Conservation (phyloP, 2,113 vertebrate genomes). For the Miniopterus natalensis region DNA sequence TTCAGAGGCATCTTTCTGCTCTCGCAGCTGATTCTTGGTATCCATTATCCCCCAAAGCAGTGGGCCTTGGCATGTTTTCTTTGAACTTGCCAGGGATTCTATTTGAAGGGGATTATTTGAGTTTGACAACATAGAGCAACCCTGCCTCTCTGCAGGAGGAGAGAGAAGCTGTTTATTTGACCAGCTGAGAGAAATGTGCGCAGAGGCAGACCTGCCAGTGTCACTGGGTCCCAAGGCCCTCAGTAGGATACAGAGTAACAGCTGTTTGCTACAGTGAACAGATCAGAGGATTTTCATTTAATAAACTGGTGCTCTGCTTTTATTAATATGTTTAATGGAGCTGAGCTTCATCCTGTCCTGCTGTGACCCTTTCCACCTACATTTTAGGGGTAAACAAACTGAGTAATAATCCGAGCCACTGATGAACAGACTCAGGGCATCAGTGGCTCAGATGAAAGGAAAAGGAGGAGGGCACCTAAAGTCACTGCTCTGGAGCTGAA, state of each 20-base stretch:
- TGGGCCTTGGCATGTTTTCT: slow-evolving; percentile 64
- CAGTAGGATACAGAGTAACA: slow-evolving; percentile 69
- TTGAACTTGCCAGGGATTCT: slow-evolving; percentile 79
- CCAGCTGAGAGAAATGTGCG: slow-evolving; percentile 77
- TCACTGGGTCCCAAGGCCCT: slow-evolving; percentile 69
- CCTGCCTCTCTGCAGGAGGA: slow-evolving; percentile 65
- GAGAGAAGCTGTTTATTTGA: slow-evolving; percentile 80
- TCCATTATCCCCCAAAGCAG: slow-evolving; percentile 27
- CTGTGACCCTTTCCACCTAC: background rate
- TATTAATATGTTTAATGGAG: slow-evolving; percentile 74
- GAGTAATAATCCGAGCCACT: background rate
- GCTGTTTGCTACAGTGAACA: slow-evolving; percentile 80
- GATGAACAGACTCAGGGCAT: background rate
- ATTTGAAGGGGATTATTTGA: slow-evolving; percentile 82
- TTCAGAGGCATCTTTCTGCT: slow-evolving; percentile 57
- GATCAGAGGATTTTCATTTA: slow-evolving; percentile 78
- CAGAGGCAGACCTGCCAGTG: slow-evolving; percentile 68
- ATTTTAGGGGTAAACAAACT: slow-evolving; percentile 7
- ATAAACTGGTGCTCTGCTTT: slow-evolving; percentile 72
- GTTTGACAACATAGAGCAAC: slow-evolving; percentile 71
- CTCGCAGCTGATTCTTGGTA: background rate
- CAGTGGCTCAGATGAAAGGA: no score
- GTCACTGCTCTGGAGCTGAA: background rate
- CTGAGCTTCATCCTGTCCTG: background rate
- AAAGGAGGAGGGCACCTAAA: background rate